Conservation (phyloP, 2,797 vertebrate species). For the Halcyon chelicuti region DNA sequence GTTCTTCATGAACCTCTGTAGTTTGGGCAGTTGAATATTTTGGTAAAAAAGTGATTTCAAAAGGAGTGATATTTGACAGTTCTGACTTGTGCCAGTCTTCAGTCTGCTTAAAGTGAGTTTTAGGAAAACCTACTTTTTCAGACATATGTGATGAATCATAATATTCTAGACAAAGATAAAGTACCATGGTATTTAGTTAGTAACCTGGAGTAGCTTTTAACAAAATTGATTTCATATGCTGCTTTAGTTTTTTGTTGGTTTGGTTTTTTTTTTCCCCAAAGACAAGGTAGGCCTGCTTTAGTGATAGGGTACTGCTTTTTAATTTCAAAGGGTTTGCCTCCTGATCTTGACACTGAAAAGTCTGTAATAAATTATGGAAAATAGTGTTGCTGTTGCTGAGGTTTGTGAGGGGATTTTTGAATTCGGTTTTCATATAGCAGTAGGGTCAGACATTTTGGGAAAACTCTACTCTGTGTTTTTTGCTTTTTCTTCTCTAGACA, state of each 20-base stretch:
- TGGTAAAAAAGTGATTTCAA: not conserved
- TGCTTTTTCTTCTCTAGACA: not conserved
- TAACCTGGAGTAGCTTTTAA: not conserved
- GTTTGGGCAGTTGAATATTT: not conserved
- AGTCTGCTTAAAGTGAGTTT: not conserved
- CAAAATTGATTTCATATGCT: not conserved
- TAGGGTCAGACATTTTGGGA: not conserved
- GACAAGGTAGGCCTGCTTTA: not conserved
- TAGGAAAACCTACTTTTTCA: not conserved
- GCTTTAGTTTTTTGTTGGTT: not conserved
- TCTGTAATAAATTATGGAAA: not conserved
- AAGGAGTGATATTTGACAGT: not conserved
- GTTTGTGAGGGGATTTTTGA: not conserved
- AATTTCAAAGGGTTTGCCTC: not conserved
- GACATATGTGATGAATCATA: not conserved
- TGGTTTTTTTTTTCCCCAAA: not conserved
- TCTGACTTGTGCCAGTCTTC: not conserved
- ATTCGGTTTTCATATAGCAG: not conserved
- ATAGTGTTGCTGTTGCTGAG: not conserved
- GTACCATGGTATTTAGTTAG: not conserved
- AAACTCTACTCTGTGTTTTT: not conserved
- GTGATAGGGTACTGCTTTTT: not conserved
- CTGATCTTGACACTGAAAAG: not conserved
- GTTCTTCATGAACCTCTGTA: not conserved
- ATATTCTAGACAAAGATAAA: not conserved